Evolutionary conservation across 92 coral and sea anemone genomes (phyloP), one percentile per base, ranked within the genome.

Genomic region (Bergia puertoricense): DNA sequence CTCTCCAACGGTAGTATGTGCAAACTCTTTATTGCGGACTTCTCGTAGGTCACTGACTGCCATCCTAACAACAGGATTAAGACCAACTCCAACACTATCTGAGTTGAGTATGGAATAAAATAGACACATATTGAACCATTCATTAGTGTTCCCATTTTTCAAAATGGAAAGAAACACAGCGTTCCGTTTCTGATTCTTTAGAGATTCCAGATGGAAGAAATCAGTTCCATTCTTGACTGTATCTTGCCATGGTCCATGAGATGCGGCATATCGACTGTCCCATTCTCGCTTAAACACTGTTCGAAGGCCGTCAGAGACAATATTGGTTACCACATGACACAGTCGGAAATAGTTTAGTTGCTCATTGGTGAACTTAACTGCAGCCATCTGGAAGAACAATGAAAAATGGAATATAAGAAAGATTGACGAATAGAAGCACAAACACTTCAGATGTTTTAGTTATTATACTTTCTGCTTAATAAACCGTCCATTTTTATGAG

Each of bases 341-440:
- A 91, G 68, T 5, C 93, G 90, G 85, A 91, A 88, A 79, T 88
- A 88, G 66, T 91, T 91, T 72, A 91, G 85, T 62, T 91, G 79
- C 77, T 91, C 93, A 36, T 54, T 41, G 3, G 93, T 74, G 23
- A 44, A 85, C 67, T 74, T 45, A n/a, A 6, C 18, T 39, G 71
- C 40, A 51, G 89, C 15, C 79, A 74, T 74, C 79, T 74, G 46
- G 14, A 9, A n/a, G n/a, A n/a, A n/a, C n/a, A n/a, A n/a, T n/a
- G n/a, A n/a, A n/a, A n/a, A n/a, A n/a, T n/a, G n/a, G n/a, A n/a
- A n/a, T n/a, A n/a, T n/a, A n/a, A n/a, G n/a, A n/a, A n/a, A n/a
- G n/a, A n/a, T n/a, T n/a, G n/a, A n/a, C n/a, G n/a, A n/a, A n/a
- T n/a, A n/a, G n/a, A n/a, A n/a, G n/a, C n/a, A n/a, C n/a, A n/a